Base-by-base conservation (phyloP, 2,113 vertebrate species). In the Mastomys coucha region DNA sequence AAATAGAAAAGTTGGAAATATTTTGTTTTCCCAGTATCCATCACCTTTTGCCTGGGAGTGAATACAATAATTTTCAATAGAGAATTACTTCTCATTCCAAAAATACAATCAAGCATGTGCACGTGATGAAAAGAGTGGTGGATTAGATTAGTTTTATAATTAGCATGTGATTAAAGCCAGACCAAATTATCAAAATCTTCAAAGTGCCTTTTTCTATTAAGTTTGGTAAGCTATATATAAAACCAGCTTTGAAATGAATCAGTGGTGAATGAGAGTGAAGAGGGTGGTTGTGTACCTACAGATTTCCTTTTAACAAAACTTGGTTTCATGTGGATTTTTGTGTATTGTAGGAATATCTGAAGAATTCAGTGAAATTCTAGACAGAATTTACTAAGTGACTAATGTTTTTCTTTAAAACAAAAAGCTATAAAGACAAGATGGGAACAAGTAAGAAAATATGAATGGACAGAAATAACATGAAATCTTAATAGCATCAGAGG, bases 361-460 rank as follows among this genome's bases (percentile, higher is more conserved):
- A 91, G 26, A 92, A 85, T 76, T 31, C 39, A 49, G 3, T 93
- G 20, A 22, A 95, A 58, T 60, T 96, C 4, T 56, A 26, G 49
- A 42, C 1, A 28, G 5, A 91, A 91, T 94, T 95, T 92, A n/a
- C 65, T 17, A 5, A 92, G 31, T 20, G 87, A 78, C 24, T 49
- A 88, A 76, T 17, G 42, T 49, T 93, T 78, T 78, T 69, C 67
- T 69, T 69, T 36, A 36, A 39, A 73, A 39, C 22, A 73, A 70
- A 92, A 96, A 91, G 1, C 14, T 13, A 73, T 9, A 63, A 95
- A 91, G 56, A 42, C 16, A 95, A 67, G 67, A 69, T 39, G 16
- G 20, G 51, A 60, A 24, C 10, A 91, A 91, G 60, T 87, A 93
- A 89, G 17, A 53, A 72, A 95, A 84, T 91, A 91, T 49, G 11